Conservation (phyloP, 2,113 vertebrate species). For the Brachionichthys hirsutus region DNA sequence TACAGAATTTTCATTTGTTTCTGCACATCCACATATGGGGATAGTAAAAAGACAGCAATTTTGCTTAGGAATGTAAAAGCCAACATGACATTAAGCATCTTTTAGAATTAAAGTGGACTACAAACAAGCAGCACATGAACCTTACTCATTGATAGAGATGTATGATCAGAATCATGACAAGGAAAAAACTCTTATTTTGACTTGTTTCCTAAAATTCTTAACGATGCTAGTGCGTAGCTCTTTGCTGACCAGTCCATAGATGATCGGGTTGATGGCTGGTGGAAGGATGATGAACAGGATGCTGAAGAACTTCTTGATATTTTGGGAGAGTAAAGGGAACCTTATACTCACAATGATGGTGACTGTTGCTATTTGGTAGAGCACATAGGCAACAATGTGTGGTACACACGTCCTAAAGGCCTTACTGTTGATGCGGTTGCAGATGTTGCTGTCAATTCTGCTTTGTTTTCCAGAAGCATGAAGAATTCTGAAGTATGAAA, state of each 20-base stretch:
- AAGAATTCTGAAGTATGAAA: constrained; percentile 64
- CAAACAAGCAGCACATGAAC: too few species aligned
- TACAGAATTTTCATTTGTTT: too few species aligned
- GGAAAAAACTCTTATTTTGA: too few species aligned
- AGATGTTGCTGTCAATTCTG: background rate
- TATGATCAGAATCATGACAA: too few species aligned
- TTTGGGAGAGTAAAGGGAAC: constrained; percentile 26
- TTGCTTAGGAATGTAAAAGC: too few species aligned
- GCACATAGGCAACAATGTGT: constrained; percentile 52
- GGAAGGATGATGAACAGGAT: constrained; percentile 53
- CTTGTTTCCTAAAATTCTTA: constrained; percentile 6
- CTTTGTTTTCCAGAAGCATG: constrained; percentile 17
- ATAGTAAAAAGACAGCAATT: too few species aligned
- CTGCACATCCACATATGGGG: too few species aligned
- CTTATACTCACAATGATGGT: constrained; percentile 39
- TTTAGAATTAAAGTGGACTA: too few species aligned
- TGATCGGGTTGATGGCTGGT: constrained; percentile 53
- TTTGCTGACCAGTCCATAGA: constrained; percentile 63
- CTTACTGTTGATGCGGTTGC: constrained; percentile 39
- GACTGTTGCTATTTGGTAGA: constrained; percentile 16
- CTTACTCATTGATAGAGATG: too few species aligned
- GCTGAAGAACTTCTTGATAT: constrained; percentile 60
- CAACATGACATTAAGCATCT: too few species aligned
- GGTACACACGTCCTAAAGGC: constrained; percentile 55
- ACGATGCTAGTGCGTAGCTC: constrained; percentile 55